Evolutionary conservation across 2,888 invertebrate species (phyloP).

Genomic region (Salticus scenicus): DNA sequence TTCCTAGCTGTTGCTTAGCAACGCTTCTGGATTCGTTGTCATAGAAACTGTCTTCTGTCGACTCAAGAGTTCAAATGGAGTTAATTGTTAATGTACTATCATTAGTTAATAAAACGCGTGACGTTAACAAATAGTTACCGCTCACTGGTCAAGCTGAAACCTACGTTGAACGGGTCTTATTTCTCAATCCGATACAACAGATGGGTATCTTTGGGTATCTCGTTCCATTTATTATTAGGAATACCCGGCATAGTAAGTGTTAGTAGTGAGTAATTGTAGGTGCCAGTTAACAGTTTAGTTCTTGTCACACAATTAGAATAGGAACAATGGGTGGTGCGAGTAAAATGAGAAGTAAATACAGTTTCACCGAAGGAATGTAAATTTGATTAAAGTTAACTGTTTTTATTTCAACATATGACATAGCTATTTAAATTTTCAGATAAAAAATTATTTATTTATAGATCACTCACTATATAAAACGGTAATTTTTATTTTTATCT

Average conservation of each 20-base stretch:
- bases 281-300: neutral
- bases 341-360: too few species aligned
- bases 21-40: constrained; percentile 50
- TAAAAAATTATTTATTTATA: too few species aligned
- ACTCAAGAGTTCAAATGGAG: constrained; percentile 69
- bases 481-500: too few species aligned
- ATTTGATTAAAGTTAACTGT: too few species aligned
- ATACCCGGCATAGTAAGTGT: constrained; percentile 39
- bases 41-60: constrained; percentile 62
- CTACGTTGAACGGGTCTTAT: constrained; percentile 42
- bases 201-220: constrained; percentile 32
- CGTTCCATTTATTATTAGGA: constrained; percentile 42
- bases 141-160: constrained; percentile 51
- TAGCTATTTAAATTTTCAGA: too few species aligned
- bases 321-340: neutral
- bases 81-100: constrained; percentile 69
- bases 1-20: constrained; percentile 61
- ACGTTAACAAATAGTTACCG: constrained; percentile 55
- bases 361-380: too few species aligned
- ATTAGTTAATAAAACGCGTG: constrained; percentile 65
- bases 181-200: constrained; percentile 27
- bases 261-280: constrained; percentile 25
- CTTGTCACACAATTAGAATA: neutral
- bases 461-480: too few species aligned
- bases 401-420: too few species aligned